Percentiles rank a stretch among this genome's conserved stretches.
Conservation (phyloP, 2,888 invertebrate species). For the Lithophane socia region DNA sequence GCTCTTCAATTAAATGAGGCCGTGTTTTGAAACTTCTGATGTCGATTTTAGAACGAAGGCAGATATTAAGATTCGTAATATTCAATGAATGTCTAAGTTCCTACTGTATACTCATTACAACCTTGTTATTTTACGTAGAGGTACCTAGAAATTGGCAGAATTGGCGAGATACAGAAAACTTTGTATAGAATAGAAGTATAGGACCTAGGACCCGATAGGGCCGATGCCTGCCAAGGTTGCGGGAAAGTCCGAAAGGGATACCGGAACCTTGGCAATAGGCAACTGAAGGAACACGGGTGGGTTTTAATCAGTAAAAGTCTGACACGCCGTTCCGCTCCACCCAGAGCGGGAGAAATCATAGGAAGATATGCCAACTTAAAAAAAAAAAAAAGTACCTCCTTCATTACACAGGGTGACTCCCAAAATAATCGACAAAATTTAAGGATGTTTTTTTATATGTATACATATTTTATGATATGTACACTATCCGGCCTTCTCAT, state of each 20-base stretch:
- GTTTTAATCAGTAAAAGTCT: too few relatives aligned
- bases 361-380: too few relatives aligned
- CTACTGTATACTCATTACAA: background rate
- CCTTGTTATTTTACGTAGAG: background rate
- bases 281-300: too few relatives aligned
- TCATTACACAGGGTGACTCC: too few relatives aligned
- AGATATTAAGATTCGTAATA: slow-evolving; percentile 8
- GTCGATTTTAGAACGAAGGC: background rate
- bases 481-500: background rate
- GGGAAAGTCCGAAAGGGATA: too few relatives aligned
- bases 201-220: too few relatives aligned
- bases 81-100: slow-evolving; percentile 17
- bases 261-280: too few relatives aligned
- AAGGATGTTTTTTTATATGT: background rate
- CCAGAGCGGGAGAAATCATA: too few relatives aligned
- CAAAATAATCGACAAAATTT: too few relatives aligned
- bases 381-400: too few relatives aligned
- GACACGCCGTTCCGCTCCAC: too few relatives aligned
- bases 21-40: slow-evolving; percentile 15
- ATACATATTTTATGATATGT: background rate
- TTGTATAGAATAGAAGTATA: background rate
- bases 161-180: background rate
- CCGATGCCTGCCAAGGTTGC: too few relatives aligned
- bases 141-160: background rate
- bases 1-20: background rate